Evolutionary conservation across 1,140 invertebrate genomes (phyloP).

Genomic region (silkworm (Bombyx mori)): ASM3026992v2 NC_085135.1:3987001-3987500

Average conservation of each 20-base stretch:
- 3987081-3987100: slow-evolving; percentile 2
- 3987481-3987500: neutral
- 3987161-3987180: neutral
- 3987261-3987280: slow-evolving; percentile 44
- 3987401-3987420: slow-evolving; percentile 65
- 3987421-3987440: slow-evolving; percentile 62
- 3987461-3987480: neutral
- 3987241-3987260: neutral
- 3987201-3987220: neutral
- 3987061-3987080: neutral
- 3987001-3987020: neutral
- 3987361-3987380: slow-evolving; percentile 49
- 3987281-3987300: slow-evolving; percentile 38
- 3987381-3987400: slow-evolving; percentile 51
- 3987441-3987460: slow-evolving; percentile 28
- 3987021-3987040: neutral
- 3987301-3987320: slow-evolving; percentile 32
- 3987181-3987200: neutral
- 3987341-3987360: slow-evolving; percentile 66
- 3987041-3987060: neutral
- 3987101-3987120: neutral
- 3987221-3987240: neutral
- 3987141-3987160: slow-evolving; percentile 1
- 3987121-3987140: neutral
- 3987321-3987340: slow-evolving; percentile 59